Evolutionary conservation across 2,113 vertebrate species (phyloP).

Genomic region (Ammospiza nelsoni): DNA sequence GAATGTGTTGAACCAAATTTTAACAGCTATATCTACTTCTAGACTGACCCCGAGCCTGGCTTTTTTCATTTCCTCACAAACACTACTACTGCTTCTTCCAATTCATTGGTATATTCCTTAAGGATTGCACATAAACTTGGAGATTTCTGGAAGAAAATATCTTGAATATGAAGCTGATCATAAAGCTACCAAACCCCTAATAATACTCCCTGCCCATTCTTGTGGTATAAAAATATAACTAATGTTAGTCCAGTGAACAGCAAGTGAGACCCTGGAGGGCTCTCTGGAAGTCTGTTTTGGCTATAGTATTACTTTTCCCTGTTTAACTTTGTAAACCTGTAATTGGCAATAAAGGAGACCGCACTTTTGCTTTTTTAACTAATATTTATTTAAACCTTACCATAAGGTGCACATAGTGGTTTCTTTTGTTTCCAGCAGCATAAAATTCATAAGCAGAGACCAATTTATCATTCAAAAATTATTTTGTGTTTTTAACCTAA

Average conservation of each 20-base stretch:
- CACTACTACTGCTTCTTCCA: slow-evolving; percentile 12
- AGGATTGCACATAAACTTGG: slow-evolving; percentile 12
- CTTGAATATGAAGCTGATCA: slow-evolving; percentile 29
- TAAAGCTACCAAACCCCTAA: slow-evolving; percentile 58
- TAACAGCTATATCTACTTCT: slow-evolving; percentile 51
- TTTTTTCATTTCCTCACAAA: slow-evolving; percentile 33
- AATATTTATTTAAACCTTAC: slow-evolving; percentile 72
- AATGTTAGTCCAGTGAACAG: slow-evolving; percentile 46
- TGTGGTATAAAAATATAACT: slow-evolving; percentile 61
- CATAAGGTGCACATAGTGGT: slow-evolving; percentile 60
- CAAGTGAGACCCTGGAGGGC: slow-evolving; percentile 48
- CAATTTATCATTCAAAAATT: slow-evolving; percentile 44
- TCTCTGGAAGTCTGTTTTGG: slow-evolving; percentile 55
- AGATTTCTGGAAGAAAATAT: slow-evolving; percentile 41
- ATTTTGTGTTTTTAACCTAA: slow-evolving; percentile 55
- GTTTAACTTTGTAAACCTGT: slow-evolving; percentile 68
- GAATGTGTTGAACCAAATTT: slow-evolving; percentile 50
- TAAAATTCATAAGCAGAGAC: slow-evolving; percentile 53
- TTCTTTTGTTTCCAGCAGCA: slow-evolving; percentile 67
- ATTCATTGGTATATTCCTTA: slow-evolving; percentile 35
- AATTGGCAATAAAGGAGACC: slow-evolving; percentile 72
- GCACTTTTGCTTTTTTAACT: slow-evolving; percentile 64
- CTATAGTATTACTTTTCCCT: slow-evolving; percentile 39
- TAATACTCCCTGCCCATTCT: slow-evolving; percentile 28
- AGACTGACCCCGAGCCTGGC: not conserved